Percentiles rank a stretch among this genome's conserved stretches.
Evolutionary conservation across 2,888 invertebrate species (phyloP).

Genomic region (Xestia ashworthii): DNA sequence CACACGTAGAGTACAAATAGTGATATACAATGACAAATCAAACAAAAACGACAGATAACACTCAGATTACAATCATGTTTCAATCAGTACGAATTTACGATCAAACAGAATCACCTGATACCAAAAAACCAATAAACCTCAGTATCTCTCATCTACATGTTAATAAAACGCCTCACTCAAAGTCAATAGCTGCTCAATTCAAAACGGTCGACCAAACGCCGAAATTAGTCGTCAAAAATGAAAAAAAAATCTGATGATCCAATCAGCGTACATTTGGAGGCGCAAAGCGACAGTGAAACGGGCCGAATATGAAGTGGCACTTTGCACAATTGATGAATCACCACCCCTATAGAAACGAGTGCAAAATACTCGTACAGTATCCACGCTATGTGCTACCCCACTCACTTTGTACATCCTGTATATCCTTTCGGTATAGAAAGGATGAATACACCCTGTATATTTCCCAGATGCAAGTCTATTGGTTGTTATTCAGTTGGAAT

Average conservation of each 20-base stretch:
- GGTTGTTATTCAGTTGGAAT: slow-evolving; percentile 26
- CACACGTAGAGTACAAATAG: not conserved
- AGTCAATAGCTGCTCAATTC: slow-evolving; percentile 61
- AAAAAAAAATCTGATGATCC: slow-evolving; percentile 75
- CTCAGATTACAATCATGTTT: not conserved
- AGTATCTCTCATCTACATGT: slow-evolving; percentile 43
- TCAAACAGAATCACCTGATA: slow-evolving; percentile 21
- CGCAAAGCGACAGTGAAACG: slow-evolving; percentile 82
- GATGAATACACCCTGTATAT: slow-evolving; percentile 49
- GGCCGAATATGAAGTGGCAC: slow-evolving; percentile 86
- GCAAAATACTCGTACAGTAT: slow-evolving; percentile 43
- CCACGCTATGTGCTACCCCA: slow-evolving; percentile 43
- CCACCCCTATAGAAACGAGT: slow-evolving; percentile 74
- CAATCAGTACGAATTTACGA: slow-evolving; percentile 17
- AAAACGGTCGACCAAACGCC: slow-evolving; percentile 38
- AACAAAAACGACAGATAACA: not conserved
- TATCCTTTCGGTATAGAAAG: slow-evolving; percentile 51
- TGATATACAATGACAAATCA: not conserved
- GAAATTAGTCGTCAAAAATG: slow-evolving; percentile 64
- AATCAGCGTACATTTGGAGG: slow-evolving; percentile 79
- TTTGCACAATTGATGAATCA: slow-evolving; percentile 87
- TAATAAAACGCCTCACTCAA: slow-evolving; percentile 56
- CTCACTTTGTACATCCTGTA: slow-evolving; percentile 50
- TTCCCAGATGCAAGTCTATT: slow-evolving; percentile 37
- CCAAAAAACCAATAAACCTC: slow-evolving; percentile 44